Evolutionary conservation across 2,113 vertebrate genomes (phyloP).

Genomic region (Myanophis thanlyinensis): DNA sequence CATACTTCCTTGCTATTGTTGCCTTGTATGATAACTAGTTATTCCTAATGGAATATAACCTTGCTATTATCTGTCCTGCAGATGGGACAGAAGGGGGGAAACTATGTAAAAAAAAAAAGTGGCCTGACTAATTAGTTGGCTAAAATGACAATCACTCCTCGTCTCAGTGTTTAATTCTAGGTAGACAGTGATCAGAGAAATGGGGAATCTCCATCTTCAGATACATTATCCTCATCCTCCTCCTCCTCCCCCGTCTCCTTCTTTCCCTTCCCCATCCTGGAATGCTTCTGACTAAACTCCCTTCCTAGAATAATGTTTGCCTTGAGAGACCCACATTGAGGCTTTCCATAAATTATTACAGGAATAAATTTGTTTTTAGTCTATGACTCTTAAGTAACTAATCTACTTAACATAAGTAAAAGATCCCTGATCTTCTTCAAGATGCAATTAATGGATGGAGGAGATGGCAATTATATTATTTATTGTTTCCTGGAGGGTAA

Average conservation of each 20-base stretch:
- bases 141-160: neutral
- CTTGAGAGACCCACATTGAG: neutral
- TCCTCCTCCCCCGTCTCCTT: neutral
- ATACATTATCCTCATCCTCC: neutral
- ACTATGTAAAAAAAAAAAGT: neutral
- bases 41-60: neutral
- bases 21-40: neutral
- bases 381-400: neutral
- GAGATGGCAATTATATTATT: neutral
- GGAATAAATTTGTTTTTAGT: neutral
- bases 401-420: neutral
- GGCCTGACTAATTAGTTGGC: neutral
- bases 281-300: neutral
- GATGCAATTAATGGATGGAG: neutral
- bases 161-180: neutral
- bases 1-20: neutral
- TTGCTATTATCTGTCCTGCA: neutral
- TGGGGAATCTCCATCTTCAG: neutral
- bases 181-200: neutral
- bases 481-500: neutral
- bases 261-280: neutral
- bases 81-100: neutral
- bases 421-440: neutral
- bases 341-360: neutral
- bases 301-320: neutral